Conservation (phyloP, 2,113 vertebrate species). For the Paramormyrops kingsleyae region DNA sequence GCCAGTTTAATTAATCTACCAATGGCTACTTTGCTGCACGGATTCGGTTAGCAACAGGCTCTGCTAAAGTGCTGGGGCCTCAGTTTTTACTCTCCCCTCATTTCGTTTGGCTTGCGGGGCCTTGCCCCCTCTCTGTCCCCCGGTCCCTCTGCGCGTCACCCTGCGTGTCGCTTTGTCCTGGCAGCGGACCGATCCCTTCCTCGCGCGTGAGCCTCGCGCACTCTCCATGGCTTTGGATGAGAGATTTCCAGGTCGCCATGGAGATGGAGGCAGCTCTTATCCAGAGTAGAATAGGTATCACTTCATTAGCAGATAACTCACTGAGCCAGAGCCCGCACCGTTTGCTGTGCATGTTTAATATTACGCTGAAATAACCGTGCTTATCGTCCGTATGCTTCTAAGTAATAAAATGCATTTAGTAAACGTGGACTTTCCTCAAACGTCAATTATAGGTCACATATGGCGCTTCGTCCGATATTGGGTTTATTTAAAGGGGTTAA, state of each 20-base stretch:
- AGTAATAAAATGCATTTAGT: not conserved
- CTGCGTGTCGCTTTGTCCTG: slow-evolving; percentile 26
- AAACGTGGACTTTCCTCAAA: no score
- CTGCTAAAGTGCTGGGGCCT: not conserved
- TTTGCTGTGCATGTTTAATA: slow-evolving; percentile 1
- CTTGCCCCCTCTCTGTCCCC: not conserved
- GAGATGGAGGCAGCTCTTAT: slow-evolving; percentile 62
- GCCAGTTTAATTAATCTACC: not conserved
- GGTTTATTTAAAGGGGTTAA: not conserved
- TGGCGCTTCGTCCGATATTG: not conserved
- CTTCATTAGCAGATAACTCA: slow-evolving; percentile 35
- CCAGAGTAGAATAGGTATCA: slow-evolving; percentile 56
- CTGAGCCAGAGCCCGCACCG: slow-evolving; percentile 16
- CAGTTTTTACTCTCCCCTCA: not conserved
- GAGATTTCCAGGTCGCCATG: slow-evolving; percentile 66
- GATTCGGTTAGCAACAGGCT: slow-evolving; percentile 7
- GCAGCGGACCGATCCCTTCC: slow-evolving; percentile 24
- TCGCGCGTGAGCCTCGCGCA: slow-evolving; percentile 23
- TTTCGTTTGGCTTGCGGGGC: not conserved
- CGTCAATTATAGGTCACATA: not conserved
- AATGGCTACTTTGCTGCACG: not conserved
- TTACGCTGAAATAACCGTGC: not conserved
- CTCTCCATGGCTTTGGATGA: slow-evolving; percentile 37
- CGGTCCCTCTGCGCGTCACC: slow-evolving; percentile 14
- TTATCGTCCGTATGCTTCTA: not conserved